Percentiles rank a stretch among this genome's conserved stretches.
These are phyloP conservation scores for Acanthosoma haemorrhoidale DNA, from an alignment of 2,888 invertebrate genomes.

Conservation along the genomic window DNA sequence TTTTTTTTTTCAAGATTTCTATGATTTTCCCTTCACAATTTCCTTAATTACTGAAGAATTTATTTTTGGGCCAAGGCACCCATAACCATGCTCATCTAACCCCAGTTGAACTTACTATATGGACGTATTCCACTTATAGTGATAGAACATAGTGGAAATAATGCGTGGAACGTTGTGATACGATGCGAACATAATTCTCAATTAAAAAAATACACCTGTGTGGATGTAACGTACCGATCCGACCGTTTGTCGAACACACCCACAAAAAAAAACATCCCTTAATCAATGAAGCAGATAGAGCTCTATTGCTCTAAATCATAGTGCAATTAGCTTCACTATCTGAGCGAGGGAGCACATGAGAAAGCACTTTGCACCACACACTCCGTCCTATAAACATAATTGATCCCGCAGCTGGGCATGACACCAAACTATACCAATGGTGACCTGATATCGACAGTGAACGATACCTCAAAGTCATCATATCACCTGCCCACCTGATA, in stretches of 20 bases:
- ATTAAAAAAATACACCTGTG: conserved; percentile 3
- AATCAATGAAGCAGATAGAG: neutral
- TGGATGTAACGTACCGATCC: neutral
- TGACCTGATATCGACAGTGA: neutral
- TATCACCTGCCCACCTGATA: neutral
- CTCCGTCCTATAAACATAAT: neutral
- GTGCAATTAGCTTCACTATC: neutral
- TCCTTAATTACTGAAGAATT: too few relatives aligned
- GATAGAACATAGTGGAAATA: too few relatives aligned
- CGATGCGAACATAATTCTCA: too few relatives aligned
- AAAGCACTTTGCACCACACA: conserved; percentile 6
- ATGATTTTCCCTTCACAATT: too few relatives aligned
- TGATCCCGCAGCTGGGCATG: conserved; percentile 5
- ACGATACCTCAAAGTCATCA: neutral
- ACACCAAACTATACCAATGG: neutral
- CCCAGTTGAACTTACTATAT: too few relatives aligned
- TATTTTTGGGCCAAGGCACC: too few relatives aligned
- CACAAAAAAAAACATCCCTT: neutral
- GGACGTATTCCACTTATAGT: too few relatives aligned
- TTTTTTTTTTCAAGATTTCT: too few relatives aligned
- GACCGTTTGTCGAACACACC: neutral
- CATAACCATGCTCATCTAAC: too few relatives aligned
- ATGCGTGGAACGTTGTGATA: too few relatives aligned
- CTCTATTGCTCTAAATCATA: conserved; percentile 9
- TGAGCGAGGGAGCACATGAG: conserved; percentile 5